Percentiles rank a stretch among this genome's conserved stretches.
phyloP scores from a whole-genome alignment of 2,113 vertebrate genomes.

The Nothobranchius kuhntae region DNA sequence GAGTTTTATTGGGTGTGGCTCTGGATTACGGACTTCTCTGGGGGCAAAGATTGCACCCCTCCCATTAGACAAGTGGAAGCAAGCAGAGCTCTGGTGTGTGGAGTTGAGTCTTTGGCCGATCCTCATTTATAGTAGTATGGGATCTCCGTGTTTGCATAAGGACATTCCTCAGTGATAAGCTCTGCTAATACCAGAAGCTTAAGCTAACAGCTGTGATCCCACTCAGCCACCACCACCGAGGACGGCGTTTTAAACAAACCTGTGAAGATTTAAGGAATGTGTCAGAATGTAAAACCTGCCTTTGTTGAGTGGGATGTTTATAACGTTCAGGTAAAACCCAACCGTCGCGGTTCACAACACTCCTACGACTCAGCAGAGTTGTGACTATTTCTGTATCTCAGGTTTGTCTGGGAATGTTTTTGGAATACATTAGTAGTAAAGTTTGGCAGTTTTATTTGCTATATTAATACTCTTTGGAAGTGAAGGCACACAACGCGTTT shows the following conservation, averaged over 20 bases:
- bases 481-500: not conserved
- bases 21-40: conserved; percentile 33
- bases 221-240: conserved; percentile 23
- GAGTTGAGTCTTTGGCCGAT: conserved; percentile 59
- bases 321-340: not conserved
- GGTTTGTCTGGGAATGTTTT: too few relatives aligned
- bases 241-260: conserved; percentile 15
- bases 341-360: not conserved
- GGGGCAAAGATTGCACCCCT: conserved; percentile 13
- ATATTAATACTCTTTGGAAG: not conserved
- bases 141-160: conserved; percentile 68
- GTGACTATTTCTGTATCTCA: too few relatives aligned
- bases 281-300: not conserved
- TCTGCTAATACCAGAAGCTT: conserved; percentile 61
- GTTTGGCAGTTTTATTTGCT: not conserved
- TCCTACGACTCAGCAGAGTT: not conserved
- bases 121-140: conserved; percentile 72
- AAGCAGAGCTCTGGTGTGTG: conserved; percentile 49
- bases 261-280: not conserved
- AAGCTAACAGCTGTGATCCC: conserved; percentile 49
- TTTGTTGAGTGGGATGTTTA: conserved; percentile 1
- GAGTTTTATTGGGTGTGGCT: conserved; percentile 34
- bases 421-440: too few relatives aligned
- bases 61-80: conserved; percentile 47
- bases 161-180: conserved; percentile 75